Conservation (phyloP, 2,113 vertebrate species). For the human (Homo sapiens) region DNA sequence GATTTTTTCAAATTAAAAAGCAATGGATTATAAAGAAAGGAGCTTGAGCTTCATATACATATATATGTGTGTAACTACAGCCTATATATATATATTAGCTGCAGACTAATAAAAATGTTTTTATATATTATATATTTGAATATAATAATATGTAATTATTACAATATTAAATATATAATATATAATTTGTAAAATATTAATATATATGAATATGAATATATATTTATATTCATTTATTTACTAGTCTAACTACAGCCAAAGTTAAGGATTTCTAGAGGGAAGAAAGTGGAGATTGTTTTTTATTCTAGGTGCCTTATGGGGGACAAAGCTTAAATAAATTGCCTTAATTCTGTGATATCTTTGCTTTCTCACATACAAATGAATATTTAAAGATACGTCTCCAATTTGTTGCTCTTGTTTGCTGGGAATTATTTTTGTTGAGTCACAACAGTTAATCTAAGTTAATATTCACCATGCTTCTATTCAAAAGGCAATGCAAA, state of each 20-base stretch:
- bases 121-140: too few species aligned
- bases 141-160: too few species aligned
- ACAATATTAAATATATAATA: too few species aligned
- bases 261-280: neutral
- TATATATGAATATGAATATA: too few species aligned
- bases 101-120: too few species aligned
- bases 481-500: neutral
- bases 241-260: neutral
- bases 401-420: neutral
- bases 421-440: slow-evolving; percentile 12
- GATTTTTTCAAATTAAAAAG: neutral
- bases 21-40: neutral
- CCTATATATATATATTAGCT: too few species aligned
- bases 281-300: neutral
- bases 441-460: neutral
- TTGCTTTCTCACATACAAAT: neutral
- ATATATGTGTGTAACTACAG: too few species aligned
- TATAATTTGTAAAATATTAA: too few species aligned
- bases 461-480: neutral
- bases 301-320: neutral
- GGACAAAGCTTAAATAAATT: neutral
- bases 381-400: slow-evolving; percentile 8
- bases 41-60: neutral
- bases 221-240: neutral
- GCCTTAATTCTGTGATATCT: slow-evolving; percentile 11